Conservation (phyloP, 2,888 invertebrate genomes). For the Idaea dimidiata region DNA sequence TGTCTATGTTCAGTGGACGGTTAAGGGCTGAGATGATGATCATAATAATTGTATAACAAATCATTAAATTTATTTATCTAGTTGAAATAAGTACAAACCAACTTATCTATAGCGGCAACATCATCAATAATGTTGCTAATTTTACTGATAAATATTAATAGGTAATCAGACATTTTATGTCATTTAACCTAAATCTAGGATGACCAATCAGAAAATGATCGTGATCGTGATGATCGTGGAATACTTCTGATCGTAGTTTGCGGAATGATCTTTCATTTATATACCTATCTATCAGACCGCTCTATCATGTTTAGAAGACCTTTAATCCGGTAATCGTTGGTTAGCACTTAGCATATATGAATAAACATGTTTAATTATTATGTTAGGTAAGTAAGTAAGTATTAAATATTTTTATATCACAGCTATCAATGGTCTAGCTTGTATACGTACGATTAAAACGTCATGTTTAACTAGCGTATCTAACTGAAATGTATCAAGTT, state of each 20-base stretch:
- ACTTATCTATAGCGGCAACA: not conserved
- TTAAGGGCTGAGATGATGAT: too few relatives aligned
- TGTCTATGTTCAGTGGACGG: too few relatives aligned
- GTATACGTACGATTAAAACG: too few relatives aligned
- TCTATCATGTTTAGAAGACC: not conserved
- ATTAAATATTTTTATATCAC: too few relatives aligned
- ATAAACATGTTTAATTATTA: not conserved
- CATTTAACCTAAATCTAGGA: not conserved
- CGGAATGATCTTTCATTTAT: not conserved
- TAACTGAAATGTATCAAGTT: too few relatives aligned
- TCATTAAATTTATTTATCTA: too few relatives aligned
- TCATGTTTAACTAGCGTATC: too few relatives aligned
- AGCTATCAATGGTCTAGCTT: too few relatives aligned
- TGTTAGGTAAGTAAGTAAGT: too few relatives aligned
- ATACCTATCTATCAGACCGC: not conserved
- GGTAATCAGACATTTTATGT: not conserved
- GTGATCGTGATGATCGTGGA: not conserved
- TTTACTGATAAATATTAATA: not conserved
- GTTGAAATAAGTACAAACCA: not conserved
- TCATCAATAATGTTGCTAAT: not conserved
- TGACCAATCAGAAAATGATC: not conserved
- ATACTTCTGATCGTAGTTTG: too few relatives aligned
- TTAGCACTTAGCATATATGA: not conserved
- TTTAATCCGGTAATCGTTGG: not conserved
- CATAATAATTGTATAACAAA: too few relatives aligned